A percentile compares a stretch with the other conserved stretches of the same genome.
Evolutionary conservation across 2,113 vertebrate species (phyloP).

Genomic region (Rhodinocichla rosea): DNA sequence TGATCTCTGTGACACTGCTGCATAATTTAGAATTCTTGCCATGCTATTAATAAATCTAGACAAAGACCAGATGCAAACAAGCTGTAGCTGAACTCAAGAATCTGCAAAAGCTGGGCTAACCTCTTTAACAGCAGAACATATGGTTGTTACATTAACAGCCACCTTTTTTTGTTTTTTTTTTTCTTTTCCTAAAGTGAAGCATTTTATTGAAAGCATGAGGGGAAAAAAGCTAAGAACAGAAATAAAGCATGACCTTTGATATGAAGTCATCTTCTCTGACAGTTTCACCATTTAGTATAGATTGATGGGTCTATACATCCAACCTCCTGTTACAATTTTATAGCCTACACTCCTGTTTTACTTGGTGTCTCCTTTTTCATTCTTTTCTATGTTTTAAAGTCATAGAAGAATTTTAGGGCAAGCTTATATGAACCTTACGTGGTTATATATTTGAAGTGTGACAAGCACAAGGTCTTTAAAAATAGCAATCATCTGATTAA

Average conservation of each 20-base stretch:
- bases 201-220: constrained; percentile 43
- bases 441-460: background rate
- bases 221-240: constrained; percentile 5
- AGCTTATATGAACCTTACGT: background rate
- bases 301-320: background rate
- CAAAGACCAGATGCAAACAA: constrained; percentile 61
- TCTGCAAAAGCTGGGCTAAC: constrained; percentile 51
- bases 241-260: constrained; percentile 37
- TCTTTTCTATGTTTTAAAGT: background rate
- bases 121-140: constrained; percentile 44
- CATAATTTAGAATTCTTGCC: constrained; percentile 48
- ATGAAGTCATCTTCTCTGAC: background rate
- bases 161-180: background rate
- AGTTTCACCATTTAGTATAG: background rate
- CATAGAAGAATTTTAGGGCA: background rate
- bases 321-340: constrained; percentile 7
- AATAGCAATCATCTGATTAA: background rate
- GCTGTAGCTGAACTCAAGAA: constrained; percentile 50
- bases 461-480: background rate
- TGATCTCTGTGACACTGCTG: constrained; percentile 38
- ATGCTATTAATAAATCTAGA: constrained; percentile 66
- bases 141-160: constrained; percentile 49
- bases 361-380: background rate
- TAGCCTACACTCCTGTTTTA: background rate
- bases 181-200: background rate